Base-by-base conservation (phyloP, 2,797 vertebrate species). In the Gymnoscopelus braueri region DNA sequence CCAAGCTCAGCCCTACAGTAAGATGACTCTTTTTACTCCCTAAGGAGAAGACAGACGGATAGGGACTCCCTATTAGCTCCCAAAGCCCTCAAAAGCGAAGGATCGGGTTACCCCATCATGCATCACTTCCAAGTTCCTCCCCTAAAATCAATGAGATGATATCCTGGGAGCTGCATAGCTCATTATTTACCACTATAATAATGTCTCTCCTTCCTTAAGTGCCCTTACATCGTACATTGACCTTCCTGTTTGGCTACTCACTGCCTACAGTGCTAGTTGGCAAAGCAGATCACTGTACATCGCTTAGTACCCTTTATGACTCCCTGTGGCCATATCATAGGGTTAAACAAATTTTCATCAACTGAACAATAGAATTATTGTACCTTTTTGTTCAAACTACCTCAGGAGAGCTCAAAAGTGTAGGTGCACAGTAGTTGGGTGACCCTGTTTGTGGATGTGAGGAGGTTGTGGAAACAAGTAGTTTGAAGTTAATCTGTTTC, bases 81-180 rank as follows among this genome's bases (percentile, higher is more conserved):
- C 57, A 69, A 32, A 35, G 54, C 15, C 62, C 15, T 47, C 56
- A 39, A 50, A 59, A 26, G 39, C 39, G 39, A 44, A 44, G 7
- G 77, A 79, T 87, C 80, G n/a, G 29, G 56, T 82, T 81, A 62
- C 78, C 63, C 44, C 44, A 56, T 8, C 39, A 54, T 71, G 10
- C 32, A 54, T 71, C 44, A 67, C 60, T 62, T 58, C 39, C 39
- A 44, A 44, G 39, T 44, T 44, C 62, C 32, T 29, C 73, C 56
- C 49, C 62, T 75, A 63, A 49, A 75, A 88, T 90, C 88, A 88
- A 86, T 92, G 81, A 81, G 53, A 57, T 29, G 2, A 5, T 72
- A 81, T 62, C 23, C 2, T 62, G 79, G 75, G 80, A 82, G 65
- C 54, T 55, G 1, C 65, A 68, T 48, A 83, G 77, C 69, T 77